phyloP scores from a whole-genome alignment of 2,888 invertebrate species.

The Temnothorax unifasciatus region DNA sequence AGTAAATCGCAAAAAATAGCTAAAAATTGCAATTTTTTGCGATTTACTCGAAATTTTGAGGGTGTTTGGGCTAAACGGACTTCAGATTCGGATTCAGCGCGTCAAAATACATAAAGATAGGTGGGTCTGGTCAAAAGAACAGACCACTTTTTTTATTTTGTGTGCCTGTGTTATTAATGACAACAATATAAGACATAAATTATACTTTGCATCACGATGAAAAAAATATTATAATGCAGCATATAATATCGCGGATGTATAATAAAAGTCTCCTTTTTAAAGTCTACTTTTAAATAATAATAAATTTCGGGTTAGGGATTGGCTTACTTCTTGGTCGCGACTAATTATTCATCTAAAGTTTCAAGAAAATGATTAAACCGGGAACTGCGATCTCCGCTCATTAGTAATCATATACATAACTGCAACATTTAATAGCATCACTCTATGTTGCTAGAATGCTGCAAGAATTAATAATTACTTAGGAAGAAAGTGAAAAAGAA shows the following conservation, averaged over 20 bases:
- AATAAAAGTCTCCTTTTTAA: background rate
- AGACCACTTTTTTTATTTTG: too few relatives aligned
- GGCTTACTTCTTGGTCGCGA: background rate
- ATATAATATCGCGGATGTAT: background rate
- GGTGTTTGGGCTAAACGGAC: too few relatives aligned
- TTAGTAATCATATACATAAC: conserved; percentile 25
- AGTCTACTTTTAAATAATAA: background rate
- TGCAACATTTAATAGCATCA: background rate
- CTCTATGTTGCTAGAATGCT: background rate
- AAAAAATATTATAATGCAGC: background rate
- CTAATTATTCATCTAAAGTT: conserved; percentile 30
- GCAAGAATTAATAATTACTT: background rate
- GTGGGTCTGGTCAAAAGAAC: too few relatives aligned
- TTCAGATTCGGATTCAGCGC: too few relatives aligned
- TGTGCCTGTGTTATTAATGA: conserved; percentile 15
- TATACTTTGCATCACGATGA: background rate
- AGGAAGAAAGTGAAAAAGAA: background rate
- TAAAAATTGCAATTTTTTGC: too few relatives aligned
- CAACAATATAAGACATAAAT: background rate
- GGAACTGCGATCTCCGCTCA: background rate
- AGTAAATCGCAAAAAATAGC: too few relatives aligned
- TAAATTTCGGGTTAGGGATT: background rate
- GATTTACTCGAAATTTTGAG: too few relatives aligned
- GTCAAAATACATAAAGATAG: too few relatives aligned
- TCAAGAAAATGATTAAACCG: conserved; percentile 19